These are phyloP conservation scores for Grantiella picta DNA, from an alignment of 2,113 vertebrate species.

Conservation along the genomic window DNA sequence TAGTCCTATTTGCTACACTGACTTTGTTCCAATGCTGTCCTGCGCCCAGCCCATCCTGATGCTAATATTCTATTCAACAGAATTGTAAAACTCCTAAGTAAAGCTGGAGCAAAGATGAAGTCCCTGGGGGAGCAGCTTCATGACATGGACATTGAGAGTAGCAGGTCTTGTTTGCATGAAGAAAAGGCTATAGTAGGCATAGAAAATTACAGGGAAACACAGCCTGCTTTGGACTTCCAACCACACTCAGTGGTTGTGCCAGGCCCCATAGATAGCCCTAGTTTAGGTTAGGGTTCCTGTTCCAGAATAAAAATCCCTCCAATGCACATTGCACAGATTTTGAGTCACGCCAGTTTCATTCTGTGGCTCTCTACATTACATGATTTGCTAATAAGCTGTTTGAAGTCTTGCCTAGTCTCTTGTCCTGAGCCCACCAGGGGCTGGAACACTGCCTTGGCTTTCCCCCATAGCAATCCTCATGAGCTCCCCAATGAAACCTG, in stretches of 20 bases:
- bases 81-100: neutral
- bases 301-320: neutral
- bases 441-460: neutral
- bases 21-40: neutral
- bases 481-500: neutral
- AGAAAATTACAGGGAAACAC: neutral
- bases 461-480: accelerated
- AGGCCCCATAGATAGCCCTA: neutral
- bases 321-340: accelerated
- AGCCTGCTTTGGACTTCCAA: neutral
- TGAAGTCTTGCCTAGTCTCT: neutral
- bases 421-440: neutral
- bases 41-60: neutral
- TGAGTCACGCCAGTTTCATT: neutral
- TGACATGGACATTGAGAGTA: accelerated
- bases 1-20: neutral
- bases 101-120: neutral
- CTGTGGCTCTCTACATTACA: neutral
- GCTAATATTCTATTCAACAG: neutral
- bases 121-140: neutral
- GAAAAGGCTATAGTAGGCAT: neutral
- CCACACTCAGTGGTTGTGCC: neutral
- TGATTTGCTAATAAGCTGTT: neutral
- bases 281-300: neutral
- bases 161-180: neutral